Evolutionary conservation across 1,140 invertebrate species (phyloP).

Genomic region (Pachyrhynchus sulphureomaculatus): DNA sequence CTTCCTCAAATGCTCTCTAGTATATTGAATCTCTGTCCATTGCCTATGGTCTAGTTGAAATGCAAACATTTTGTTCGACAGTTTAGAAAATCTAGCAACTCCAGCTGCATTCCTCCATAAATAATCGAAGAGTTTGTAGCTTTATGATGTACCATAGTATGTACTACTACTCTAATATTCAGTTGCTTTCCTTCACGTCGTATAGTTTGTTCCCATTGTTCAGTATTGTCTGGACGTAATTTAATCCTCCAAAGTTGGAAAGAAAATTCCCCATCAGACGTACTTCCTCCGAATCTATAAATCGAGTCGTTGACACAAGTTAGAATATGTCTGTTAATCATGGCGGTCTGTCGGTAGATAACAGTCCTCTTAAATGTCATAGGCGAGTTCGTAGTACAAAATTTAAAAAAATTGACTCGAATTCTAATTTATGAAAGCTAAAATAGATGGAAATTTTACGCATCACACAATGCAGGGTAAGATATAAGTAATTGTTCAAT

Average conservation of each 20-base stretch:
- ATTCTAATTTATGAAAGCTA: too few species aligned
- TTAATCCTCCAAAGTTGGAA: conserved; percentile 64
- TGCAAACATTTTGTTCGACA: conserved; percentile 80
- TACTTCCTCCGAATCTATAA: conserved; percentile 89
- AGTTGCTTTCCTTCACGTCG: conserved; percentile 77
- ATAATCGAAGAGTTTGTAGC: conserved; percentile 81
- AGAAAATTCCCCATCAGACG: conserved; percentile 76
- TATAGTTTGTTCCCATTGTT: conserved; percentile 71
- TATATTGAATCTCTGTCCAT: conserved; percentile 82
- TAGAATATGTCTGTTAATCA: conserved; percentile 81
- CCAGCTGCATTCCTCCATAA: conserved; percentile 89
- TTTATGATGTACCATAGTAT: conserved; percentile 83
- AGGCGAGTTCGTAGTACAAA: conserved; percentile 56
- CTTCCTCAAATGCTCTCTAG: conserved; percentile 70
- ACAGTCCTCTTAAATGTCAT: conserved; percentile 75
- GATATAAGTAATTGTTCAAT: too few species aligned
- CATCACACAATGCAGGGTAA: too few species aligned
- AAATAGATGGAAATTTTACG: too few species aligned
- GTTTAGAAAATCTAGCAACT: conserved; percentile 77
- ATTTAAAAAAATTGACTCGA: too few species aligned
- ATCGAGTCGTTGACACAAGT: conserved; percentile 73
- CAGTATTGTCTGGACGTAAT: conserved; percentile 54
- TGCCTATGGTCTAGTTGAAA: conserved; percentile 80
- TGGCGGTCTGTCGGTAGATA: conserved; percentile 70
- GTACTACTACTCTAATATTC: conserved; percentile 83